phyloP scores from a whole-genome alignment of 1,140 invertebrate species.

The Drosophila serrata region DNA sequence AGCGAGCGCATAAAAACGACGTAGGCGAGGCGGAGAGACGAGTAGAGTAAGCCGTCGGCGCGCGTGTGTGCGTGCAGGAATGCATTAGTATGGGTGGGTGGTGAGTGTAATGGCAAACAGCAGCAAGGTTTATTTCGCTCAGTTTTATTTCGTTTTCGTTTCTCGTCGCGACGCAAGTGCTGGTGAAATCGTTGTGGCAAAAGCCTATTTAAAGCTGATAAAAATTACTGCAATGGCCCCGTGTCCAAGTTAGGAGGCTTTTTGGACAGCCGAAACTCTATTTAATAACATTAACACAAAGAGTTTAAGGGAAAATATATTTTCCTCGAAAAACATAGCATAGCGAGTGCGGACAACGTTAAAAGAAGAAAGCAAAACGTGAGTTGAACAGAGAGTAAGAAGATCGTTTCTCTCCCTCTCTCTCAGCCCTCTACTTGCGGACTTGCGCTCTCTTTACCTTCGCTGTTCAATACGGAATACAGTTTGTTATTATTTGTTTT shows the following conservation, averaged over 20 bases:
- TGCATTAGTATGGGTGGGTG: conserved; percentile 42
- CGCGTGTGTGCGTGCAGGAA: conserved; percentile 25
- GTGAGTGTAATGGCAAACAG: conserved; percentile 55
- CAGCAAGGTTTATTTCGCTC: conserved; percentile 65
- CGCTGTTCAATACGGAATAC: conserved; percentile 41
- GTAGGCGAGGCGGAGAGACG: conserved; percentile 17
- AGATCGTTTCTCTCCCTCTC: conserved; percentile 29
- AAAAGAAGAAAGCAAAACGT: conserved; percentile 52
- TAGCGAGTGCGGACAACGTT: conserved; percentile 37
- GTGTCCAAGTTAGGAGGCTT: too few species aligned
- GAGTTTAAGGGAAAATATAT: conserved; percentile 25
- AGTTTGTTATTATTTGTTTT: conserved; percentile 69
- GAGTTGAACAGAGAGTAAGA: conserved; percentile 27
- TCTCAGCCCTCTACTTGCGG: conserved; percentile 15
- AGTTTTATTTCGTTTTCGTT: conserved; percentile 66
- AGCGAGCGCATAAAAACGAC: conserved; percentile 28
- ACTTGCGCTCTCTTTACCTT: conserved; percentile 29
- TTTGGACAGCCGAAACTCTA: background rate
- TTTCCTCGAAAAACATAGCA: conserved; percentile 47
- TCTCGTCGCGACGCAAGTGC: conserved; percentile 68
- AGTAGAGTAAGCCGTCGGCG: conserved; percentile 41
- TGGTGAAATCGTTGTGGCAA: conserved; percentile 47
- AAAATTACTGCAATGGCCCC: background rate
- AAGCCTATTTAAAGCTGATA: conserved; percentile 26
- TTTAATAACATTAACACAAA: conserved; percentile 9